Percentiles rank a stretch among this genome's conserved stretches.
Conservation (phyloP, 2,797 vertebrate species). For the Orientallactaga sibirica region DNA sequence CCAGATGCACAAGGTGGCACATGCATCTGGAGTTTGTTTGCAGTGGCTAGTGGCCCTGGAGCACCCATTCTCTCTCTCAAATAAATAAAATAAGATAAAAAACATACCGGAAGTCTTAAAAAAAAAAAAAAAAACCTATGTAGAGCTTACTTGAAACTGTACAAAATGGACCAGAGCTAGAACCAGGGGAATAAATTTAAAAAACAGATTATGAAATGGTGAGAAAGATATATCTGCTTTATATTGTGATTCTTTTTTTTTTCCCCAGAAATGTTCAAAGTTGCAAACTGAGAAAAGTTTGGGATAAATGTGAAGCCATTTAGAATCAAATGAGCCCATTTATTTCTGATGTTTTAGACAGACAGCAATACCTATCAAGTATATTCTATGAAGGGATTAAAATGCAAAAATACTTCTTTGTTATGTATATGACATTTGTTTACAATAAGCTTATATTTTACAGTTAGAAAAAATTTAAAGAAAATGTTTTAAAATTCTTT, state of each 20-base stretch:
- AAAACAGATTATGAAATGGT: neutral
- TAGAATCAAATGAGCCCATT: neutral
- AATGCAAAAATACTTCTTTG: neutral
- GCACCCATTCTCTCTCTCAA: too few species aligned
- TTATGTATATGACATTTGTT: neutral
- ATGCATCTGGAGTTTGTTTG: too few species aligned
- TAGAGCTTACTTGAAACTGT: conserved; percentile 13
- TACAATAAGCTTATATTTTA: conserved; percentile 19
- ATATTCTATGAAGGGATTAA: neutral
- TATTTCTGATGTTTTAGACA: neutral
- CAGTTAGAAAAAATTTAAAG: neutral
- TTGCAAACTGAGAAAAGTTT: neutral
- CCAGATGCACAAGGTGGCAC: too few species aligned
- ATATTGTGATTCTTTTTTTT: neutral
- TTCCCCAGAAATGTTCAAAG: neutral
- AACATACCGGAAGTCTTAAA: too few species aligned
- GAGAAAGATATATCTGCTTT: neutral
- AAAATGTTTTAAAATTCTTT: too few species aligned
- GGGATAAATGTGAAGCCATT: neutral
- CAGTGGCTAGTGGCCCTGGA: too few species aligned
- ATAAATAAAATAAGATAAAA: too few species aligned
- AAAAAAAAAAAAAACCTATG: neutral
- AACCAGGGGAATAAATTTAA: neutral
- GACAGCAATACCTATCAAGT: neutral
- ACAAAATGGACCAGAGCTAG: neutral